Conservation (phyloP, 2,113 vertebrate species). For the Pseudolaguvia tuberculata region DNA sequence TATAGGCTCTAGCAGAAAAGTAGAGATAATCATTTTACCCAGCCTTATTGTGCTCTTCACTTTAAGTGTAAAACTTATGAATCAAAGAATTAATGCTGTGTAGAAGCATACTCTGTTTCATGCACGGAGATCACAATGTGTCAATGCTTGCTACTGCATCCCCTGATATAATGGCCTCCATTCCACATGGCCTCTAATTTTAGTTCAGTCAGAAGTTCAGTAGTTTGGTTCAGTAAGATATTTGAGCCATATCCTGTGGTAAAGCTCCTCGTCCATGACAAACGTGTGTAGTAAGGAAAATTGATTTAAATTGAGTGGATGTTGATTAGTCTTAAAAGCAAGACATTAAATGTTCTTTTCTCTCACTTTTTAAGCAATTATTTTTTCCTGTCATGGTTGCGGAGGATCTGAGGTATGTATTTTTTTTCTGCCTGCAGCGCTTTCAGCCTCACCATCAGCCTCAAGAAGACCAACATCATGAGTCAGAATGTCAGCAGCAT, state of each 20-base stretch:
- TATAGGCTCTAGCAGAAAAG: too few relatives aligned
- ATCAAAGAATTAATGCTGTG: slow-evolving; percentile 26
- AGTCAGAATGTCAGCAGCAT: too few relatives aligned
- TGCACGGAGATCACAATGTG: slow-evolving; percentile 10
- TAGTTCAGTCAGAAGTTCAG: too few relatives aligned
- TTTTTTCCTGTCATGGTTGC: background rate
- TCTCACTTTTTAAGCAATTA: background rate
- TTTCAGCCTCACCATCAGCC: too few relatives aligned
- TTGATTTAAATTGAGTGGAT: slow-evolving; percentile 15
- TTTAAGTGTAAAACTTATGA: slow-evolving; percentile 28
- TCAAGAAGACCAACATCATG: too few relatives aligned
- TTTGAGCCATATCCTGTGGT: slow-evolving; percentile 24
- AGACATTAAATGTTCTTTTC: background rate
- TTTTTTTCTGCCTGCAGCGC: too few relatives aligned
- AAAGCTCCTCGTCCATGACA: slow-evolving; percentile 1
- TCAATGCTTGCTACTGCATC: slow-evolving; percentile 41
- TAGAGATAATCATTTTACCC: background rate
- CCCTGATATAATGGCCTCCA: slow-evolving; percentile 45
- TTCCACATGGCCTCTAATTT: slow-evolving; percentile 42
- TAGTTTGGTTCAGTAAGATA: slow-evolving; percentile 23
- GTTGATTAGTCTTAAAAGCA: background rate
- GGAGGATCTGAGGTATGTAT: background rate
- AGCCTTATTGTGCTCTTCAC: slow-evolving; percentile 8
- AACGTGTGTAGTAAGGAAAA: slow-evolving; percentile 37
- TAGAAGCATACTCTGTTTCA: slow-evolving; percentile 15